A percentile compares a stretch with the other conserved stretches of the same genome.
Conservation (phyloP, 2,113 vertebrate genomes). For the Chloebia gouldiae region DNA sequence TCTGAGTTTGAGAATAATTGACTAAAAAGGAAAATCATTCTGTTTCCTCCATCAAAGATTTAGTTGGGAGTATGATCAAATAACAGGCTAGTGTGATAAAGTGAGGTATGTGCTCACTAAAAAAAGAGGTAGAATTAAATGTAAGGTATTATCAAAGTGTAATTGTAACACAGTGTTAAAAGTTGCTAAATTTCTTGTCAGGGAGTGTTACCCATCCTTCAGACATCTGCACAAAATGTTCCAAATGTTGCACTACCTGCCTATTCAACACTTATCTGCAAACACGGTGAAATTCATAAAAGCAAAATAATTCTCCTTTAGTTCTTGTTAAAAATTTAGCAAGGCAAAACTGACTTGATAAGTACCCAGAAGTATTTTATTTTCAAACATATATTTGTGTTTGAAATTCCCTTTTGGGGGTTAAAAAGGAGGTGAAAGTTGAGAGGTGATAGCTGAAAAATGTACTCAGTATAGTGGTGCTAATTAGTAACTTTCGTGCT, state of each 20-base stretch:
- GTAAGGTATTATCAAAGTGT: background rate
- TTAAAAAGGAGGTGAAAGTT: background rate
- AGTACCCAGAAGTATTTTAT: background rate
- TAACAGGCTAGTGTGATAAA: background rate
- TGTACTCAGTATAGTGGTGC: background rate
- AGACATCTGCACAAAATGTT: background rate
- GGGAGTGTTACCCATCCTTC: background rate
- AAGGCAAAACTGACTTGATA: background rate
- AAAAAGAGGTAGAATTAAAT: background rate
- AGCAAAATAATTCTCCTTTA: background rate
- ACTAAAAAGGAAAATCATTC: background rate
- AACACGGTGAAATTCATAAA: background rate
- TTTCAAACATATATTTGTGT: background rate
- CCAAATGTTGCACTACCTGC: background rate
- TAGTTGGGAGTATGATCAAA: background rate
- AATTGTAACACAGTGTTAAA: background rate
- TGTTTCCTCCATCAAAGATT: background rate
- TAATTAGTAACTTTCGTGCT: background rate
- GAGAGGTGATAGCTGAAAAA: background rate
- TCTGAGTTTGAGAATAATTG: background rate
- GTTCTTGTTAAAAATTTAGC: background rate
- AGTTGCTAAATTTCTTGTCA: background rate
- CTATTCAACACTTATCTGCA: background rate
- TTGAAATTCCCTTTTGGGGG: background rate
- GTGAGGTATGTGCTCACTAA: background rate